Evolutionary conservation across 2,797 vertebrate species (phyloP).

Genomic region (Alfaro cultratus): DNA sequence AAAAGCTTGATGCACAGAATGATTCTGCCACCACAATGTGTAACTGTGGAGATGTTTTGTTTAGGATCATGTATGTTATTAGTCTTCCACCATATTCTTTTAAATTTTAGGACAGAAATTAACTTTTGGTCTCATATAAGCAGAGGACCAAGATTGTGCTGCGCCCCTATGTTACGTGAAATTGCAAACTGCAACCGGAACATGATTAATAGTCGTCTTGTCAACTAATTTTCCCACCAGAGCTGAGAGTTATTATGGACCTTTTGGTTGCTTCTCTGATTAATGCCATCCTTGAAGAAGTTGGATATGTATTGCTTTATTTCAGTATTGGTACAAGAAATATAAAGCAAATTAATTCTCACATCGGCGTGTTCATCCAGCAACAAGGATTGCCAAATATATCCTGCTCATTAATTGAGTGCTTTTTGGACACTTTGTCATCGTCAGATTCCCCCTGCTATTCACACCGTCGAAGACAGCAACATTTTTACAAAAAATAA

Average conservation of each 20-base stretch:
- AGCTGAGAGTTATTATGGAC: background rate
- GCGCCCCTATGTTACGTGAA: background rate
- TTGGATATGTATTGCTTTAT: constrained; percentile 40
- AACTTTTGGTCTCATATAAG: background rate
- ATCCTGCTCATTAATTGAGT: constrained; percentile 44
- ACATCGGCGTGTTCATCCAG: constrained; percentile 20
- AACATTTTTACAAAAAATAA: constrained; percentile 31
- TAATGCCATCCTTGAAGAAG: background rate
- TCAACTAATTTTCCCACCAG: background rate
- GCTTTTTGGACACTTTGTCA: constrained; percentile 26
- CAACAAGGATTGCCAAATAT: constrained; percentile 38
- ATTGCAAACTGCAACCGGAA: background rate
- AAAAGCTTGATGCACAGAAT: background rate
- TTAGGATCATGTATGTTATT: background rate
- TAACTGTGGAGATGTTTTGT: background rate
- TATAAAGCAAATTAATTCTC: constrained; percentile 25
- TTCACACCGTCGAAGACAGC: constrained; percentile 21
- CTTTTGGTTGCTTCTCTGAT: background rate
- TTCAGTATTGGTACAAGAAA: constrained; percentile 50
- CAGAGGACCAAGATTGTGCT: background rate
- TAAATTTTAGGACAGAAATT: background rate
- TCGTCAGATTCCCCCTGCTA: constrained; percentile 29
- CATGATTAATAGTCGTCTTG: background rate
- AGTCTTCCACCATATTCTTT: background rate
- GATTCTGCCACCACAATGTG: background rate